Evolutionary conservation across 2,888 invertebrate species (phyloP), one percentile per base, ranked within the genome.

Genomic region (Eremobia ochroleuca): DNA sequence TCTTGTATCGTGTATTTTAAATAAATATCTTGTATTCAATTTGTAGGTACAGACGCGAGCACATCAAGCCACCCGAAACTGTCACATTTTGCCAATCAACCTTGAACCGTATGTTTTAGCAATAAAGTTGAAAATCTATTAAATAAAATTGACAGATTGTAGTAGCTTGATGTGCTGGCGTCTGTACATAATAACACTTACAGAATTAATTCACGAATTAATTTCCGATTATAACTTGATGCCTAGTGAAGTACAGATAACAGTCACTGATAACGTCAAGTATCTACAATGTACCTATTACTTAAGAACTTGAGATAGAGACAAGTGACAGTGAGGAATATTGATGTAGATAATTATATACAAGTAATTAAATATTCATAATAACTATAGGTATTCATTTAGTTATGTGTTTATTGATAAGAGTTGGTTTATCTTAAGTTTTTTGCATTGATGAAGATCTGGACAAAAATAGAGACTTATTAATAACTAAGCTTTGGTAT

Each of bases 301-400:
- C 71, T 82, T 67, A 66, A 52, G 55, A 82, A 68, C 40, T 69
- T 73, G 8, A 61, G 58, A 66, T 61, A 40, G 46, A 73, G 28
- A 66, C 82, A 58, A 85, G 77, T 67, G 77, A 70, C 78, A 55
- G 83, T 67, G 55, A 73, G 66, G 66, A 76, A 77, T 70, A 82
- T 69, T 34, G 43, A 72, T 82, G 71, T 76, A 72, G 67, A 67
- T 85, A 85, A 72, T 72, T 73, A 73, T 86, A 83, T 43, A 83
- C 86, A 83, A 73, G 43, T 62, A 77, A 73, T 86, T 67, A 73
- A 73, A 73, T 67, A 81, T 58, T n/a, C 40, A 58, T 67, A 79
- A 79, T 80, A 55, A 55, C 46, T 82, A 31, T 78, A 55, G 2
- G 11, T 78, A 69, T 66, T 61, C 5, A 55, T 79, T 70, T 78